phyloP scores from a whole-genome alignment of 2,113 vertebrate genomes.

The Toxotes jaculatrix region DNA sequence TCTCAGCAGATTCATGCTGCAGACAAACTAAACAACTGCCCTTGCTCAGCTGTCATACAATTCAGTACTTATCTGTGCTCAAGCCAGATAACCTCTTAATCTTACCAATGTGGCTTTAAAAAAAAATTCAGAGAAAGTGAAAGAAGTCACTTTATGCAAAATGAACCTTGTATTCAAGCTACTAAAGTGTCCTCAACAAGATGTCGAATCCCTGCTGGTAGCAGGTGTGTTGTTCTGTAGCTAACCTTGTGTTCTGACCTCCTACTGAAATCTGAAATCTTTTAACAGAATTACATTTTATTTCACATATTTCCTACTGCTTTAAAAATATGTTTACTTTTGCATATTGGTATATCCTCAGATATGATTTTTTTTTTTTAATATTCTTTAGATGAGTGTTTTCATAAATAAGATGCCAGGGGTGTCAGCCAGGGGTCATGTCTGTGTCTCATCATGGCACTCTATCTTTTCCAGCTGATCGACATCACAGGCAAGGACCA shows the following conservation, averaged over 20 bases:
- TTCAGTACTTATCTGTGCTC: background rate
- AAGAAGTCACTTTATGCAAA: background rate
- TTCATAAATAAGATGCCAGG: background rate
- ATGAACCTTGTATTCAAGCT: background rate
- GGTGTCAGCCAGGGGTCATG: background rate
- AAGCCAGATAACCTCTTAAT: background rate
- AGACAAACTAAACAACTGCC: background rate
- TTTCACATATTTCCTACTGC: background rate
- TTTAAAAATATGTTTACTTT: background rate
- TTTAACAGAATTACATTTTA: background rate
- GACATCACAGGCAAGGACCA: slow-evolving; percentile 99
- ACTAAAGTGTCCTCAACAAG: background rate
- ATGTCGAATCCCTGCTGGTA: background rate
- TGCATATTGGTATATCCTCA: background rate
- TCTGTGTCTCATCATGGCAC: slow-evolving; percentile 35
- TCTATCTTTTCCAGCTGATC: slow-evolving; percentile 87
- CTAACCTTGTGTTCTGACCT: background rate
- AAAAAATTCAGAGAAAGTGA: background rate
- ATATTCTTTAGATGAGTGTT: background rate
- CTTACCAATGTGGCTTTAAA: background rate
- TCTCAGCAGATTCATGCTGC: background rate
- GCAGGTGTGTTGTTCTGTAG: background rate
- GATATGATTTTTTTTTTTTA: background rate
- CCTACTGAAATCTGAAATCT: background rate
- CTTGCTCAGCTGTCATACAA: background rate